Conservation (phyloP, 2,113 vertebrate species). For the Pollimyrus isidori region DNA sequence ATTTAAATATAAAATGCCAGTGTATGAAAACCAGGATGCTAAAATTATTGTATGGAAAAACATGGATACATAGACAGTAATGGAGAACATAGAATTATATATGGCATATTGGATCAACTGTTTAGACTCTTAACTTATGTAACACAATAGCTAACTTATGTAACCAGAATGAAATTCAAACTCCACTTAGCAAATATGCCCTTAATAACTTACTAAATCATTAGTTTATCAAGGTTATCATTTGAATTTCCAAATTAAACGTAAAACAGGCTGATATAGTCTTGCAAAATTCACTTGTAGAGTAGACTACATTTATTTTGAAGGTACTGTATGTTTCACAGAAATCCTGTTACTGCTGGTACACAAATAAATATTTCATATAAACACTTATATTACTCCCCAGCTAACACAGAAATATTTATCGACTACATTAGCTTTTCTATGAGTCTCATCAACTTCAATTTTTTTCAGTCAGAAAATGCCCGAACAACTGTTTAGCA, state of each 20-base stretch:
- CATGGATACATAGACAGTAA: not conserved
- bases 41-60: not conserved
- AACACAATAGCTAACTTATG: not conserved
- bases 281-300: not conserved
- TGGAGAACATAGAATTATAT: not conserved
- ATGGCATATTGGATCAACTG: not conserved
- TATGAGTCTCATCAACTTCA: not conserved
- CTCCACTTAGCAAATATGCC: not conserved
- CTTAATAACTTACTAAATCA: not conserved
- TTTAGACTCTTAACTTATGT: not conserved
- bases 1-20: not conserved
- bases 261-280: not conserved
- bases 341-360: not conserved
- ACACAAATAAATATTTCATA: not conserved
- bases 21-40: not conserved
- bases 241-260: not conserved
- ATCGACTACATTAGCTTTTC: not conserved
- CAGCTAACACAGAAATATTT: constrained; percentile 3
- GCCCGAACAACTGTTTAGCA: not conserved
- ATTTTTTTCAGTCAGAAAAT: not conserved
- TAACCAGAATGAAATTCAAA: not conserved
- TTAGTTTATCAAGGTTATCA: not conserved
- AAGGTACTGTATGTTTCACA: not conserved
- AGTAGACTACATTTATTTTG: not conserved
- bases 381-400: not conserved